Evolutionary conservation across 2,113 vertebrate species (phyloP), one percentile per base, ranked within the genome.

Genomic region (Clarias macrocephalus): DNA sequence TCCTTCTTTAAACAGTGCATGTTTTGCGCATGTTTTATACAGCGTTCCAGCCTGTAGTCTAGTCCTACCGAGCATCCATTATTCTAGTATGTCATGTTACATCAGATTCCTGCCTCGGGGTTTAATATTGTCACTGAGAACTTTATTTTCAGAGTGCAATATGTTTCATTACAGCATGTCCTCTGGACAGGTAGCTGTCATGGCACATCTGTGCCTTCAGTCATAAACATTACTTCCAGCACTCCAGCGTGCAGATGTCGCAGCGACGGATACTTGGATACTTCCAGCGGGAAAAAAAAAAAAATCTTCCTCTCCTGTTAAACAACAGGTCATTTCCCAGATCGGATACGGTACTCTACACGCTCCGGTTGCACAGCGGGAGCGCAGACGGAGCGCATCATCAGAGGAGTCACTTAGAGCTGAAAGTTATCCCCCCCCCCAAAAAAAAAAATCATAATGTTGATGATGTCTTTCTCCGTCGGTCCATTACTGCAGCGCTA

Each of bases 301-400:
- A 19, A 37, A 37, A 37, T 13, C 16, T 79, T 19, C 15, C 48
- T 56, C 65, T 25, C 16, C 21, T 7, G 37, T 65, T 66, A 54
- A 68, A 68, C 81, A 83, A 48, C 37, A n/a, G 25, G 62, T 48
- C 82, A 56, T 30, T n/a, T 30, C 48, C 54, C 54, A 30, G 10
- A 30, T 16, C 2, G 9, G 37, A 86, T n/a, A 19, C 0, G 4
- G 73, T 72, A 30, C 66, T 86, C 42, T 83, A 88, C 73, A 37
- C 66, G 77, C 92, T 90, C 89, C 87, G 88, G 87, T 93, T 92
- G 85, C 68, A 88, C 57, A 9, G 70, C 88, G 90, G 88, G 88
- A 92, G 59, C 48, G 37, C 19, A 59, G 87, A 77, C 33, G 42
- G 85, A 90, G 60, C 21, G 48, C 72, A 88, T 85, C 72, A 87